Evolutionary conservation across 37 sponge, comb jelly and placozoan genomes (phyloP).

Genomic region (Crambe crambe): DNA sequence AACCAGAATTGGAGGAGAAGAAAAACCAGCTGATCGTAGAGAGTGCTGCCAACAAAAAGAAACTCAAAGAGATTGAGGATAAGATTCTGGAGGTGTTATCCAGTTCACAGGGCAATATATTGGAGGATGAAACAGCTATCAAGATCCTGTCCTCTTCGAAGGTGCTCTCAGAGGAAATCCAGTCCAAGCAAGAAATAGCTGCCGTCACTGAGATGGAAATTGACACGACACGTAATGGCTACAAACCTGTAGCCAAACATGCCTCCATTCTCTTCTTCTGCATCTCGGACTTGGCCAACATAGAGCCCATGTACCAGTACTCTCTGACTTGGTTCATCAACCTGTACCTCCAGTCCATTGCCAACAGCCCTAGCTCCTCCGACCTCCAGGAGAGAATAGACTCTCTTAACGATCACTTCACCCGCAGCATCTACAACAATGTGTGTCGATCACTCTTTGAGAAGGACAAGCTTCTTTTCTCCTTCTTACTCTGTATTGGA

Average conservation of each 20-base stretch:
- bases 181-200: slow-evolving; percentile 96
- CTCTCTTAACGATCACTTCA: slow-evolving; percentile 97
- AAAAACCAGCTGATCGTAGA: slow-evolving; percentile 96
- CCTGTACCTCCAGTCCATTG: slow-evolving; percentile 93
- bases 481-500: slow-evolving; percentile 88
- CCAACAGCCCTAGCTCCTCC: slow-evolving; percentile 82
- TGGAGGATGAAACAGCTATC: slow-evolving; percentile 97
- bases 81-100: slow-evolving; percentile 97
- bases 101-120: slow-evolving; percentile 90
- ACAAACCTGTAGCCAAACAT: slow-evolving; percentile 94
- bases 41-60: slow-evolving; percentile 94
- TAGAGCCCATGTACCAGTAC: slow-evolving; percentile 99
- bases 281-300: slow-evolving; percentile 96
- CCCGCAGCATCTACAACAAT: slow-evolving; percentile 94
- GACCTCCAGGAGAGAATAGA: slow-evolving; percentile 83
- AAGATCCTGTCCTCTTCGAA: slow-evolving; percentile 96
- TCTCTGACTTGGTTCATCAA: slow-evolving; percentile 97
- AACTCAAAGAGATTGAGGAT: slow-evolving; percentile 97
- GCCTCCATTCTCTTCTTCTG: slow-evolving; percentile 97
- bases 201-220: slow-evolving; percentile 93
- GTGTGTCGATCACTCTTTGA: slow-evolving; percentile 98
- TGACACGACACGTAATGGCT: slow-evolving; percentile 95
- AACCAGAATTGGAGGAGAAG: slow-evolving; percentile 97
- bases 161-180: slow-evolving; percentile 89
- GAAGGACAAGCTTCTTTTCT: slow-evolving; percentile 98